These are phyloP conservation scores for Gasterosteus aculeatus DNA, from an alignment of 2,113 vertebrate species.

Conservation along the genomic window DNA sequence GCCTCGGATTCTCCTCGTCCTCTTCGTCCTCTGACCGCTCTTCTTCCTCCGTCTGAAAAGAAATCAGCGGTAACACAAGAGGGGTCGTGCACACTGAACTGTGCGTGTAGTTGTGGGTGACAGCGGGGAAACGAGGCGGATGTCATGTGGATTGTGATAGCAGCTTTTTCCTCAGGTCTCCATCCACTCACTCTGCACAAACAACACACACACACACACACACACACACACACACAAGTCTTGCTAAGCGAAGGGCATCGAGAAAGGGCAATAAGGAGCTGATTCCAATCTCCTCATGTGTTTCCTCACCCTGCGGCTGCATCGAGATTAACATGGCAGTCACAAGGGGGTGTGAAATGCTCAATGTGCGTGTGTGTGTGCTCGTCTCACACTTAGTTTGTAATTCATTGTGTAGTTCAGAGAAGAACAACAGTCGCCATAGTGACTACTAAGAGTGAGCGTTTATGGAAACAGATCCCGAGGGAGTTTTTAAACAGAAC, in stretches of 20 bases:
- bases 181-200: constrained; percentile 21
- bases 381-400: constrained; percentile 9
- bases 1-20: constrained; percentile 57
- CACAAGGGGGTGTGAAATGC: constrained; percentile 52
- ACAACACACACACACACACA: constrained; percentile 16
- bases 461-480: constrained; percentile 50
- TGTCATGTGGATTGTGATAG: constrained; percentile 32
- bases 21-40: constrained; percentile 57
- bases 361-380: background rate
- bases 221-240: constrained; percentile 1
- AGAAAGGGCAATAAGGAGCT: constrained; percentile 26
- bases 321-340: constrained; percentile 49
- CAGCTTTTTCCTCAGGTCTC: constrained; percentile 34
- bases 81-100: background rate
- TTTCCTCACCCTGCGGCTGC: constrained; percentile 27
- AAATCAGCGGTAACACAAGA: constrained; percentile 13
- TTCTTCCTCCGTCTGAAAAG: constrained; percentile 40
- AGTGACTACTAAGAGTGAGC: constrained; percentile 26
- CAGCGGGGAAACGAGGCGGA: constrained; percentile 12
- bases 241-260: constrained; percentile 20
- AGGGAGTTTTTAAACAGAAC: constrained; percentile 23
- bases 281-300: constrained; percentile 37
- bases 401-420: constrained; percentile 15
- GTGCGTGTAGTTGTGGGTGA: constrained; percentile 16
- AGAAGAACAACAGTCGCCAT: constrained; percentile 46